Evolutionary conservation across 2,888 invertebrate species (phyloP).

Genomic region (Drosophila kuntzei): DNA sequence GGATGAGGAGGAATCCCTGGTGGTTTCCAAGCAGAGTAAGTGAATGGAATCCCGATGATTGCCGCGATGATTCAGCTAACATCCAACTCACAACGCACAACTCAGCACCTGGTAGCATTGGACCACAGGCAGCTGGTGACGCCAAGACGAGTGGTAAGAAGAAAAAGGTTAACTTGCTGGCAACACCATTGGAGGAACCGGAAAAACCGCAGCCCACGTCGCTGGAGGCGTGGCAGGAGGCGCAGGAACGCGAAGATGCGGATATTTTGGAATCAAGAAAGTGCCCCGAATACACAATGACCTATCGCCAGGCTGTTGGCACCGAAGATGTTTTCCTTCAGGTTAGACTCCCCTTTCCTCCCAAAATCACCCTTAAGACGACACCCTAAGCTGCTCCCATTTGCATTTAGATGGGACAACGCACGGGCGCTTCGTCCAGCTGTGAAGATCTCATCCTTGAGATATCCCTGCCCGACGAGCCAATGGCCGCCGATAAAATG

Average conservation of each 20-base stretch:
- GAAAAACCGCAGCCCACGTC: constrained; percentile 57
- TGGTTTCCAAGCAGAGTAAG: constrained; percentile 70
- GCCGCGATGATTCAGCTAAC: background rate
- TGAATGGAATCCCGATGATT: constrained; percentile 15
- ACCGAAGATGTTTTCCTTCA: constrained; percentile 95
- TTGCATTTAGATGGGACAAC: constrained; percentile 90
- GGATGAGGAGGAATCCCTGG: constrained; percentile 65
- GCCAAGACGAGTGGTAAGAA: constrained; percentile 34
- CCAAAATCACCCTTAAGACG: background rate
- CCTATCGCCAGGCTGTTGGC: constrained; percentile 93
- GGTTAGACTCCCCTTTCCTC: constrained; percentile 85
- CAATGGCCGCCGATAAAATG: constrained; percentile 88
- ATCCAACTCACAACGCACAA: constrained; percentile 2
- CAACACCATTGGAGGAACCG: constrained; percentile 58
- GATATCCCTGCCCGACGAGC: constrained; percentile 91
- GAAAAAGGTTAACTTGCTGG: constrained; percentile 58
- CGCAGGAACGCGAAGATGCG: constrained; percentile 87
- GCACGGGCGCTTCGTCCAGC: constrained; percentile 91
- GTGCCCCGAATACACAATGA: constrained; percentile 91
- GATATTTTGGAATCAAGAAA: constrained; percentile 88
- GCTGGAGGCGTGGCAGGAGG: constrained; percentile 84
- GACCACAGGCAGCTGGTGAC: constrained; percentile 47
- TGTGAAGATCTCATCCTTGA: constrained; percentile 95
- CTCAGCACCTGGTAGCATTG: constrained; percentile 86
- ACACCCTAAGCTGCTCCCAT: constrained; percentile 11